These are phyloP conservation scores for Notodonta ziczac DNA, from an alignment of 2,888 invertebrate species.

Conservation along the genomic window DNA sequence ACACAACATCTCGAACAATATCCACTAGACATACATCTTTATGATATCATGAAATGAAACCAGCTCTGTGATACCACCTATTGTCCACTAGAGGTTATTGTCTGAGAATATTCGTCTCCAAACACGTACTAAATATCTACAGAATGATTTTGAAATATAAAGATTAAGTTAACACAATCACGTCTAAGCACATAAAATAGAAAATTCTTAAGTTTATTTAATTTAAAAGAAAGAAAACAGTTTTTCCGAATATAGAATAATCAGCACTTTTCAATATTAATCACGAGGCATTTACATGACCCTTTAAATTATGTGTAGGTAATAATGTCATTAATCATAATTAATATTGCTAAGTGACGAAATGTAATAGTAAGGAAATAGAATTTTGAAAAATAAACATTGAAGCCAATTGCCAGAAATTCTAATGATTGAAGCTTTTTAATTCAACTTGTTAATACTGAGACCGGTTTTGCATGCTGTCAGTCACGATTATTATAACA, in stretches of 20 bases:
- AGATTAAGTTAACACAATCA: constrained; percentile 77
- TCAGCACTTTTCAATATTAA: constrained; percentile 54
- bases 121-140: constrained; percentile 78
- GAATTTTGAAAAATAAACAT: constrained; percentile 69
- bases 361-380: constrained; percentile 41
- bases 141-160: constrained; percentile 65
- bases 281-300: constrained; percentile 4
- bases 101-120: constrained; percentile 48
- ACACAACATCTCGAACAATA: constrained; percentile 58
- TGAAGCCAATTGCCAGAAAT: constrained; percentile 75
- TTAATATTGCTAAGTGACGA: constrained; percentile 51
- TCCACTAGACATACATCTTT: constrained; percentile 31
- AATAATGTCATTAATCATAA: constrained; percentile 6
- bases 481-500: constrained; percentile 77
- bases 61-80: constrained; percentile 7
- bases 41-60: constrained; percentile 6
- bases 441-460: constrained; percentile 64
- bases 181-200: constrained; percentile 73
- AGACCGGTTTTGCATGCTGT: constrained; percentile 75
- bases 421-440: constrained; percentile 66
- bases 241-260: constrained; percentile 31
- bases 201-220: constrained; percentile 32
- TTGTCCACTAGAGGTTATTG: constrained; percentile 49
- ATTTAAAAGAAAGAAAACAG: constrained; percentile 38
- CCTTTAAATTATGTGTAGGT: background rate